Conservation (phyloP, 2,888 invertebrate species). For the Hydrotaea diabolus region DNA sequence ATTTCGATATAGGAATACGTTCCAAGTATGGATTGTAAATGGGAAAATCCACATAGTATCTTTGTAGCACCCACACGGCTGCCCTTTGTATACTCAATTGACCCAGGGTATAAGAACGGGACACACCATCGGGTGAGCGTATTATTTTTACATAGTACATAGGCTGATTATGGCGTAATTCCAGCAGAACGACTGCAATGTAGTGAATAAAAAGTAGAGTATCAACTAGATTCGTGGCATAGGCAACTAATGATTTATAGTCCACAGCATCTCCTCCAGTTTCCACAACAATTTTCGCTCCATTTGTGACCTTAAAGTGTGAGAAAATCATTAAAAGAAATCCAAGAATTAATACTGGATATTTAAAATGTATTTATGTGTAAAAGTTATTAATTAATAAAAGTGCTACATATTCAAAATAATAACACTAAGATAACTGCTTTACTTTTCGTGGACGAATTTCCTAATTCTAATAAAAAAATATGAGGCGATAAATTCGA, state of each 20-base stretch:
- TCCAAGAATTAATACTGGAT: not conserved
- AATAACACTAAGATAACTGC: too few species aligned
- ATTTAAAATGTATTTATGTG: too few species aligned
- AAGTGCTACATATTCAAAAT: too few species aligned
- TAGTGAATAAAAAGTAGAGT: conserved; percentile 97
- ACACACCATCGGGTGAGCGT: conserved; percentile 97
- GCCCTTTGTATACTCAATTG: conserved; percentile 96
- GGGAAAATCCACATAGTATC: conserved; percentile 97
- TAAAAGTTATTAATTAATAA: too few species aligned
- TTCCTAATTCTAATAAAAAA: too few species aligned
- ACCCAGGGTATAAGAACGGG: conserved; percentile 92
- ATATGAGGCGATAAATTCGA: too few species aligned
- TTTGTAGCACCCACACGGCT: conserved; percentile 96
- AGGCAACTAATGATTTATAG: conserved; percentile 94
- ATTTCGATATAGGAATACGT: conserved; percentile 92
- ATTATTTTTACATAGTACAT: conserved; percentile 94
- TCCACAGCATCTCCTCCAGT: conserved; percentile 89
- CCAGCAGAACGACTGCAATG: conserved; percentile 94
- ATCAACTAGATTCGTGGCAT: conserved; percentile 95
- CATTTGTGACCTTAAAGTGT: conserved; percentile 83
- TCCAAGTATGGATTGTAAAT: conserved; percentile 98
- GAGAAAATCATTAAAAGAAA: not conserved
- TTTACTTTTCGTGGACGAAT: too few species aligned
- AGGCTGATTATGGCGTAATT: conserved; percentile 95
- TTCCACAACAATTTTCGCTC: conserved; percentile 89